phyloP scores from a whole-genome alignment of 2,113 vertebrate species.

The Picathartes gymnocephalus region DNA sequence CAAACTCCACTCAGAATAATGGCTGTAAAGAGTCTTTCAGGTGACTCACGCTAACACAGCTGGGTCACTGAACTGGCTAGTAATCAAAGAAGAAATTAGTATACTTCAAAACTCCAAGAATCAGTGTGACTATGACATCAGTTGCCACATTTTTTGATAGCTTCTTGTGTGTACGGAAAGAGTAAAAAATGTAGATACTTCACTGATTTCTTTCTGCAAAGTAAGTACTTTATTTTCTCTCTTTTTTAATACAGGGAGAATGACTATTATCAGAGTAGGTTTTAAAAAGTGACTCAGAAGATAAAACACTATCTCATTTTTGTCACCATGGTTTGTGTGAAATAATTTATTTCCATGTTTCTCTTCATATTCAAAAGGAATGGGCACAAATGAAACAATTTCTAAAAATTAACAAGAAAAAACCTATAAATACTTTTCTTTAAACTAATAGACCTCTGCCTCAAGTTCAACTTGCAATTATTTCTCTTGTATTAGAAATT shows the following conservation, averaged over 20 bases:
- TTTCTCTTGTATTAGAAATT: neutral
- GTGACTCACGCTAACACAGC: neutral
- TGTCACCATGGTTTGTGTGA: neutral
- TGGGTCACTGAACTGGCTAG: neutral
- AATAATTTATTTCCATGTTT: neutral
- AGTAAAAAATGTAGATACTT: neutral
- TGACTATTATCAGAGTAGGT: neutral
- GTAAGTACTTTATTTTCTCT: neutral
- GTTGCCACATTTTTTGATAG: neutral
- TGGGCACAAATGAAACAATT: neutral
- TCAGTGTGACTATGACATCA: neutral
- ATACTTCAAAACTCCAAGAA: neutral
- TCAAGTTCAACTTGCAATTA: neutral
- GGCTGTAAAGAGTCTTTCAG: neutral
- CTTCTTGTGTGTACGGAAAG: neutral
- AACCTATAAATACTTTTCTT: neutral
- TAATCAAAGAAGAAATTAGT: neutral
- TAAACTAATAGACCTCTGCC: neutral
- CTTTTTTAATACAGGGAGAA: neutral
- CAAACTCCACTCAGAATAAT: neutral
- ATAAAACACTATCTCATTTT: neutral
- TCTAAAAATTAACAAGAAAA: neutral
- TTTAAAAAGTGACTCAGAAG: neutral
- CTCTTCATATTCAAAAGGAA: neutral
- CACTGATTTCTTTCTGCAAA: neutral